These are phyloP conservation scores for Agriopis marginaria DNA, from an alignment of 2,888 invertebrate genomes.

Conservation along the genomic window DNA sequence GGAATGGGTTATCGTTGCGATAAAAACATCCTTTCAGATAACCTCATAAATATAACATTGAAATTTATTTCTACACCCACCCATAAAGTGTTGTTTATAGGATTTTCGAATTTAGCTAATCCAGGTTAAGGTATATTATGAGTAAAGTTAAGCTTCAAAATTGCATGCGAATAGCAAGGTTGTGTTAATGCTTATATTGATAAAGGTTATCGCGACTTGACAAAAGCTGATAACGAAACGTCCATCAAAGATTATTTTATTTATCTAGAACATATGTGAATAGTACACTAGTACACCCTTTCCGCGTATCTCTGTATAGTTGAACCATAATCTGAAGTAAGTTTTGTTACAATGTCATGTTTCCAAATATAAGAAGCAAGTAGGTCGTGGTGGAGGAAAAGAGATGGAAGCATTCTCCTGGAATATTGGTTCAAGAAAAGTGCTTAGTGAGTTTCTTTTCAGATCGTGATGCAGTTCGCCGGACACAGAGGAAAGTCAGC, in stretches of 20 bases:
- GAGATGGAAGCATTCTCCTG: too few relatives aligned
- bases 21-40: conserved; percentile 25
- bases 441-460: too few relatives aligned
- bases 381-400: too few relatives aligned
- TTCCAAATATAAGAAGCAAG: too few relatives aligned
- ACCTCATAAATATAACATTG: neutral
- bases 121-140: conserved; percentile 1
- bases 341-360: too few relatives aligned
- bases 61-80: conserved; percentile 3
- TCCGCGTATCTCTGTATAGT: too few relatives aligned
- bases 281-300: neutral
- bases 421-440: too few relatives aligned
- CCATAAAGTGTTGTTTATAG: neutral
- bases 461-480: too few relatives aligned
- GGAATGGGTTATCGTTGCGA: conserved; percentile 20
- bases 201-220: conserved; percentile 11
- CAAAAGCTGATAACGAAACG: conserved; percentile 4
- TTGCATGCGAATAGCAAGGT: conserved; percentile 21
- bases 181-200: conserved; percentile 14
- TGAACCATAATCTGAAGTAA: too few relatives aligned
- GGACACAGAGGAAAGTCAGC: too few relatives aligned
- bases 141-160: conserved; percentile 1
- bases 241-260: conserved; percentile 2
- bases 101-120: conserved; percentile 6
- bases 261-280: neutral